phyloP scores from a whole-genome alignment of 2,888 invertebrate species.

The Eilema sororculum region DNA sequence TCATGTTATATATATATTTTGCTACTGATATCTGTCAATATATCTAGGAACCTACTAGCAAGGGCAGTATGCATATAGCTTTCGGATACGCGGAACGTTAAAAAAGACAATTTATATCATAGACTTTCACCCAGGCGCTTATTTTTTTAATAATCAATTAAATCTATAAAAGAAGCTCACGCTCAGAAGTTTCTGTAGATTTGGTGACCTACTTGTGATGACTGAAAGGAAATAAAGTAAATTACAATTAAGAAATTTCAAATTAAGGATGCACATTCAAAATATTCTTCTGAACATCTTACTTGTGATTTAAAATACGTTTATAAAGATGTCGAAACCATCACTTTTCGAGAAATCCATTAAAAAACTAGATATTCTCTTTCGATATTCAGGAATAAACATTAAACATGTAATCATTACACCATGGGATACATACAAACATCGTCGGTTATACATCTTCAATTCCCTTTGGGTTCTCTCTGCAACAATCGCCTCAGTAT shows the following conservation, averaged over 20 bases:
- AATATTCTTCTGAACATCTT: background rate
- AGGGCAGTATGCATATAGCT: conserved; percentile 5
- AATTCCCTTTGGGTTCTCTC: conserved; percentile 54
- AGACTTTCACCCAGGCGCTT: background rate
- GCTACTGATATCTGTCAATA: conserved; percentile 1
- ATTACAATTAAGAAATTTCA: background rate
- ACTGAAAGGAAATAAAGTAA: background rate
- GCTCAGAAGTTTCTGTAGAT: too few relatives aligned
- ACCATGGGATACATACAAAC: conserved; percentile 36
- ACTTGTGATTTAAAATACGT: background rate
- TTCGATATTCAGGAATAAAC: conserved; percentile 53
- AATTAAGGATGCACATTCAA: background rate
- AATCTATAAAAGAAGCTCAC: too few relatives aligned
- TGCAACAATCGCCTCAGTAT: conserved; percentile 40
- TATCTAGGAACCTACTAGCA: conserved; percentile 6
- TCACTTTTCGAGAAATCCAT: conserved; percentile 50
- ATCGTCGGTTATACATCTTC: conserved; percentile 50
- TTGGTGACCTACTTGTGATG: too few relatives aligned
- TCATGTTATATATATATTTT: conserved; percentile 27
- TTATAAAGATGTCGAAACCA: conserved; percentile 28
- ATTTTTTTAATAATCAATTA: too few relatives aligned
- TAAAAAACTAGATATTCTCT: conserved; percentile 48
- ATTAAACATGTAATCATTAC: conserved; percentile 38
- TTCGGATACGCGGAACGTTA: background rate
- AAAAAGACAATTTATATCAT: background rate